Conservation (phyloP, 2,113 vertebrate species). For the Colius striatus region DNA sequence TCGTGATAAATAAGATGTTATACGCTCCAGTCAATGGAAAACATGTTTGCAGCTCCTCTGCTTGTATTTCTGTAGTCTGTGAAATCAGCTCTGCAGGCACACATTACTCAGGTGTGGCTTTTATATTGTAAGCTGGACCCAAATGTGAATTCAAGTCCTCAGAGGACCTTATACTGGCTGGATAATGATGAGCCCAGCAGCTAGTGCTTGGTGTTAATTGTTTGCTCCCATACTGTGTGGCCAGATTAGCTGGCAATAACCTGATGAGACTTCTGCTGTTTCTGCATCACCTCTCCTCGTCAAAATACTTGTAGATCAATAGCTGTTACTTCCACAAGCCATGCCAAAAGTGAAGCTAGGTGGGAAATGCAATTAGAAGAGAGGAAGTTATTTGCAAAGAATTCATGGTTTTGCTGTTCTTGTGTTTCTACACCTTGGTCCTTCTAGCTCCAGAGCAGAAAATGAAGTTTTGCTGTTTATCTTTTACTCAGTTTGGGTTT, state of each 20-base stretch:
- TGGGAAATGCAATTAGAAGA: constrained; percentile 47
- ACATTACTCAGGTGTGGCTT: neutral
- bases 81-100: constrained; percentile 26
- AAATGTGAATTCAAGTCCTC: neutral
- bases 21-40: constrained; percentile 21
- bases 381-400: constrained; percentile 38
- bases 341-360: neutral
- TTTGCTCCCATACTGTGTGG: constrained; percentile 34
- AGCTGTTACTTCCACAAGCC: constrained; percentile 38
- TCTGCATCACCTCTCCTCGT: neutral
- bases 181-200: constrained; percentile 40
- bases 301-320: constrained; percentile 61
- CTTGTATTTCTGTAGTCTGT: neutral
- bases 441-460: neutral
- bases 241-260: constrained; percentile 60
- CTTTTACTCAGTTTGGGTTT: neutral
- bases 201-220: constrained; percentile 44
- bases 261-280: constrained; percentile 59
- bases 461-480: constrained; percentile 37
- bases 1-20: constrained; percentile 60
- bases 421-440: neutral
- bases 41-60: constrained; percentile 24
- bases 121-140: neutral
- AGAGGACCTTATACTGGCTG: constrained; percentile 26
- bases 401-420: neutral